phyloP scores from a whole-genome alignment of 2,113 vertebrate species.

The Ageneiosus marmoratus region DNA sequence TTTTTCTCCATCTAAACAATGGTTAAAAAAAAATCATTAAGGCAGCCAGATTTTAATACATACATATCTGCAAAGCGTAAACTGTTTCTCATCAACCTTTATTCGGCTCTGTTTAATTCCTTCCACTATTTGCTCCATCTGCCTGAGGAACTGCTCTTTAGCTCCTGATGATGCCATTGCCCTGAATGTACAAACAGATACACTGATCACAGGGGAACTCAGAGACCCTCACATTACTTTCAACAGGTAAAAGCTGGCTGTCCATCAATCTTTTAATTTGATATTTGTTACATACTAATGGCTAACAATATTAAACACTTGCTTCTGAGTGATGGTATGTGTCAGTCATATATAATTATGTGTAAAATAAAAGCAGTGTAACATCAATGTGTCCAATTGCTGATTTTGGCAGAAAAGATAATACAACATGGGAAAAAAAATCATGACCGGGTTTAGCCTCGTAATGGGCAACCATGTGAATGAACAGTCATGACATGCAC shows the following conservation, averaged over 20 bases:
- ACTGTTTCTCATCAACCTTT: slow-evolving; percentile 67
- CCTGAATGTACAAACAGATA: slow-evolving; percentile 67
- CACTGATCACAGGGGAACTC: neutral
- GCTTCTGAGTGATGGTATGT: neutral
- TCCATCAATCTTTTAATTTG: neutral
- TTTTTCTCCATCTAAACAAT: slow-evolving; percentile 89
- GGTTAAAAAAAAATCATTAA: neutral
- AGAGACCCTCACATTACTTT: neutral
- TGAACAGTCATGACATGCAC: no score
- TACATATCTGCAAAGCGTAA: neutral
- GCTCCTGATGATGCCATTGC: slow-evolving; percentile 91
- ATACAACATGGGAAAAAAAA: no score
- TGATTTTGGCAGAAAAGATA: no score
- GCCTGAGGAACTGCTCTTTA: slow-evolving; percentile 92
- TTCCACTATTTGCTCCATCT: slow-evolving; percentile 99
- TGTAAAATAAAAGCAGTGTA: no score
- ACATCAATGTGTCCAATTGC: no score
- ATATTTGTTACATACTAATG: neutral
- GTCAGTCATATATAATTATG: neutral
- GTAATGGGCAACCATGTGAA: no score
- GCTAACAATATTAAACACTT: neutral
- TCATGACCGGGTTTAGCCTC: no score
- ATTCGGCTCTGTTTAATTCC: slow-evolving; percentile 96
- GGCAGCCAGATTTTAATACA: neutral
- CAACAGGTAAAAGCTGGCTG: neutral